Percentiles rank a stretch among this genome's conserved stretches.
These are phyloP conservation scores for Oreortyx pictus DNA, from an alignment of 2,797 vertebrate genomes.

Conservation along the genomic window DNA sequence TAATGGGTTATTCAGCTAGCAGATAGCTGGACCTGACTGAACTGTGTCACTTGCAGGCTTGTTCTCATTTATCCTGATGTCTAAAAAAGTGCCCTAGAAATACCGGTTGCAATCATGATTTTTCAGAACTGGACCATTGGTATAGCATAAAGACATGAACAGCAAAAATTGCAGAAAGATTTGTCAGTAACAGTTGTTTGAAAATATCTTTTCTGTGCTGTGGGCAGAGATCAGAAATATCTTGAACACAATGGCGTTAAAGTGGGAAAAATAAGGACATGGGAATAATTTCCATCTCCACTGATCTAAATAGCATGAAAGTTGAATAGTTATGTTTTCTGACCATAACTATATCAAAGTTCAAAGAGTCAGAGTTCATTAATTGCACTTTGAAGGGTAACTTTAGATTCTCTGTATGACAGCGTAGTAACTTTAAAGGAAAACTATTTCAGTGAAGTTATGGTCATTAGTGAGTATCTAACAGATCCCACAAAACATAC, in stretches of 20 bases:
- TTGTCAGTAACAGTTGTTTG: background rate
- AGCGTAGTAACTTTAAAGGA: background rate
- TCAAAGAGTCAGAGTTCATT: background rate
- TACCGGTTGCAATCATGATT: background rate
- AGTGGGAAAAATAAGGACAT: constrained; percentile 6
- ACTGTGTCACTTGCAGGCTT: background rate
- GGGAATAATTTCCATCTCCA: background rate
- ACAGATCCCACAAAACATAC: background rate
- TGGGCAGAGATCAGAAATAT: constrained; percentile 26
- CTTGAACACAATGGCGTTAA: background rate
- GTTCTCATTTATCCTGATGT: background rate
- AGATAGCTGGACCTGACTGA: background rate
- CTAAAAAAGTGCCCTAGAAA: background rate
- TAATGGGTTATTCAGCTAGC: background rate
- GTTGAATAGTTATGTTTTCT: background rate
- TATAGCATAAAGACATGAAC: background rate
- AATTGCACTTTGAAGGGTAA: background rate
- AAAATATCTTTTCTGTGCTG: background rate
- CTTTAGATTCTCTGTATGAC: background rate
- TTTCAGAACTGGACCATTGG: constrained; percentile 21
- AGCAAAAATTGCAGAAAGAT: background rate
- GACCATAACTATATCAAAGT: background rate
- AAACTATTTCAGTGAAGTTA: background rate
- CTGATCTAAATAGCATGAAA: background rate
- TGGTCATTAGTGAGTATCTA: background rate